These are phyloP conservation scores for Lasaia peninsularis DNA, from an alignment of 1,140 invertebrate species.

Conservation along the genomic window DNA sequence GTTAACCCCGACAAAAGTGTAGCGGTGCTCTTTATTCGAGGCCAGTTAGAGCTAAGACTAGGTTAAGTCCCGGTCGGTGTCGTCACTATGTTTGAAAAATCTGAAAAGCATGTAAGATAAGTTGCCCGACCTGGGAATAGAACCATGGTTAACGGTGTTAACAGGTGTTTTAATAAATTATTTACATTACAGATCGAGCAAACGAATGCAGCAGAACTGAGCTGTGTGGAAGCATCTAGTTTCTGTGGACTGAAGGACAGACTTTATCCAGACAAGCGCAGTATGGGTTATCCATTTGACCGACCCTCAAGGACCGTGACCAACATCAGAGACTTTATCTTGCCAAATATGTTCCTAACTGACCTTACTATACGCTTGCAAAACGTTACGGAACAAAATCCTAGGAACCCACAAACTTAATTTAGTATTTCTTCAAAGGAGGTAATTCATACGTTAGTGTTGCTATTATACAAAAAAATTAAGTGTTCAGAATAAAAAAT, in stretches of 20 bases:
- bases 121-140: too few species aligned
- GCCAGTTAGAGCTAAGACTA: too few species aligned
- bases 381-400: slow-evolving; percentile 56
- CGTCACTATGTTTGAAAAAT: too few species aligned
- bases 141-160: neutral
- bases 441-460: too few species aligned
- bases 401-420: slow-evolving; percentile 44
- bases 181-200: slow-evolving; percentile 58
- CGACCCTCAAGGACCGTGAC: slow-evolving; percentile 75
- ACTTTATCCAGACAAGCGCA: slow-evolving; percentile 81
- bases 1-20: too few species aligned
- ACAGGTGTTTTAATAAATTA: neutral
- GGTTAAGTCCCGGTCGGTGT: too few species aligned
- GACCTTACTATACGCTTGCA: slow-evolving; percentile 71
- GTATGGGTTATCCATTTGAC: slow-evolving; percentile 87
- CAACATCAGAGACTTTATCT: slow-evolving; percentile 78
- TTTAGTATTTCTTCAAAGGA: too few species aligned
- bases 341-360: slow-evolving; percentile 77
- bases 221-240: slow-evolving; percentile 81
- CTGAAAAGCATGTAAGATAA: too few species aligned
- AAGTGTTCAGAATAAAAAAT: too few species aligned
- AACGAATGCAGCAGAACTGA: slow-evolving; percentile 68
- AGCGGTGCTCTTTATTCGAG: too few species aligned
- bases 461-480: too few species aligned
- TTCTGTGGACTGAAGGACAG: slow-evolving; percentile 84